Base-by-base conservation (phyloP, 2,888 invertebrate species). In the Timema podura region DNA sequence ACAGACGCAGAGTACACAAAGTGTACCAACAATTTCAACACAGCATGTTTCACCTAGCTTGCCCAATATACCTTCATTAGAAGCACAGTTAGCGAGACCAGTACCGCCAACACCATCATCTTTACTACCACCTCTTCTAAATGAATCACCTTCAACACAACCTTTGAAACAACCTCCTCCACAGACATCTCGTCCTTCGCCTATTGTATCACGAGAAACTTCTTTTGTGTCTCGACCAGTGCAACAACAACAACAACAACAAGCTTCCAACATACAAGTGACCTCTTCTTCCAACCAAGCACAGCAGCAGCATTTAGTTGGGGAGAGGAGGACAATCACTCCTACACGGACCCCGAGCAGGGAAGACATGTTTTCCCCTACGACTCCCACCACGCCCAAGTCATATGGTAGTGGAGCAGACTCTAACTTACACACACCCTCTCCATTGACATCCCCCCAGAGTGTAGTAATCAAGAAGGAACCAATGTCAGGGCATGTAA, bases 21-120 rank as follows among this genome's bases (percentile, higher is more conserved):
- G 79, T 5, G 81, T 83, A 0, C 80, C 83, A 3, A 77, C 79
- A 7, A 73, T 80, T 47, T 75, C 79, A 6, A 54, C 74, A n/a
- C 80, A 85, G 47, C 81, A 71, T 54, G 59, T 64, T 51, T 48
- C 81, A 67, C 88, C 88, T 2, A 87, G 90, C 1, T 87, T 86
- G 76, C 89, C 91, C 0, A 81, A 87, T 30, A 90, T 91, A 30
- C 88, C 91, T 44, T 91, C 91, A 0, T 79, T 91, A 72, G 92
- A 92, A 79, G 91, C 89, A 0, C 92, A 92, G 77, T 77, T 92
- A 71, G 91, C 91, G 0, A 85, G 91, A 67, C 91, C 92, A 0
- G 88, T 90, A 82, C 85, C 88, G 46, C 84, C 88, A 5, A 85
- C 85, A 0, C 83, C 85, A 15, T 82, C 85, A 1, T 81, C 83